Conservation (phyloP, 2,888 invertebrate genomes). For the Chironomus tentans region DNA sequence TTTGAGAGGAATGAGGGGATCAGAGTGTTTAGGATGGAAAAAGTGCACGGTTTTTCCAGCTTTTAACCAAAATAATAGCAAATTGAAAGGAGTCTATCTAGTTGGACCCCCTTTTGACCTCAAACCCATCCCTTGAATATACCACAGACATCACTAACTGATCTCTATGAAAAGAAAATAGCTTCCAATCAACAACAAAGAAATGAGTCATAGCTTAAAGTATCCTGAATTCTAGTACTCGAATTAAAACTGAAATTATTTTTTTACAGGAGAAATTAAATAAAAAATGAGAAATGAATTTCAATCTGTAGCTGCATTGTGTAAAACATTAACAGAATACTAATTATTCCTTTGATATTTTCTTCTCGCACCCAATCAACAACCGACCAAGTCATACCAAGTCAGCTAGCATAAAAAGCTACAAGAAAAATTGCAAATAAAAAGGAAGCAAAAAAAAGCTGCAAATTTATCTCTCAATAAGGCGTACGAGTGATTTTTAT, state of each 20-base stretch:
- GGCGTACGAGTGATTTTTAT: neutral
- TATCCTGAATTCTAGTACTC: no score
- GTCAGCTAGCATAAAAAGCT: neutral
- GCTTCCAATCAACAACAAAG: no score
- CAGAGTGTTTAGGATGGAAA: no score
- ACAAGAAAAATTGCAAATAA: neutral
- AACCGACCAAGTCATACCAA: neutral
- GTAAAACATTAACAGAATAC: constrained; percentile 5
- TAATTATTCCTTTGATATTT: neutral
- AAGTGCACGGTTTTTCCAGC: no score
- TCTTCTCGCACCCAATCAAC: neutral
- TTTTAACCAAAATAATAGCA: no score
- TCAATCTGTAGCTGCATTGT: neutral
- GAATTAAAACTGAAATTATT: neutral
- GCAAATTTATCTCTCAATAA: neutral
- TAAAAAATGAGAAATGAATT: neutral
- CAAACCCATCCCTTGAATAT: no score
- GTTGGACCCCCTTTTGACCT: no score
- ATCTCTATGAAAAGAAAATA: no score
- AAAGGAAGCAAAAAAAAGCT: neutral
- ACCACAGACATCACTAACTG: no score
- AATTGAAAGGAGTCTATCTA: no score
- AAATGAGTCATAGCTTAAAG: no score
- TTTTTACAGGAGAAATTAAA: neutral
- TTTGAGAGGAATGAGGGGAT: no score